Conservation (phyloP, 2,888 invertebrate genomes). For the Tolmerus cingulatus region DNA sequence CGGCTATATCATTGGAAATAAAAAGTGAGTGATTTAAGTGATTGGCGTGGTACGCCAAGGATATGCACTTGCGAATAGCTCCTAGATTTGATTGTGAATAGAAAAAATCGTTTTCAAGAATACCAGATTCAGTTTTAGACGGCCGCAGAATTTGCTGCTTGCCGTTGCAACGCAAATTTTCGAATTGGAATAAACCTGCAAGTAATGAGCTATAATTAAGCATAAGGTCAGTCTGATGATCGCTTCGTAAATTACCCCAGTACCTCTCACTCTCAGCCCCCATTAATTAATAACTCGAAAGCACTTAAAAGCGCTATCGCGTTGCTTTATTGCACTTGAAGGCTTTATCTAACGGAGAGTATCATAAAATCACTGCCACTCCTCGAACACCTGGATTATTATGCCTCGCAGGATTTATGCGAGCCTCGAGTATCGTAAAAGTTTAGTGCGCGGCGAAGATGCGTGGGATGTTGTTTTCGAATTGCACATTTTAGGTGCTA, state of each 20-base stretch:
- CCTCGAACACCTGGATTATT: conserved; percentile 5
- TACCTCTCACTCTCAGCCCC: background rate
- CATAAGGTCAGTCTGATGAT: conserved; percentile 33
- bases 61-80: background rate
- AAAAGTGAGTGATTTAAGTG: background rate
- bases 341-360: background rate
- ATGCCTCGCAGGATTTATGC: background rate
- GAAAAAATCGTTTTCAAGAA: background rate
- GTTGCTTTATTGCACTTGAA: background rate
- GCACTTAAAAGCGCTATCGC: background rate
- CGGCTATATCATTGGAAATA: background rate
- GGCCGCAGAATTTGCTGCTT: background rate
- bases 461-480: background rate
- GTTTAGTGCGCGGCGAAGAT: background rate
- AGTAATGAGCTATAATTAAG: conserved; percentile 34
- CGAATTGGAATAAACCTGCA: conserved; percentile 16
- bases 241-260: background rate
- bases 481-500: background rate
- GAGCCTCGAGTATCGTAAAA: background rate
- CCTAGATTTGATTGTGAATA: background rate
- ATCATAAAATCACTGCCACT: conserved; percentile 2
- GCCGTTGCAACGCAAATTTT: background rate
- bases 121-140: background rate
- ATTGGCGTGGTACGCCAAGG: background rate
- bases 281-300: background rate